Conservation (phyloP, 2,888 invertebrate genomes). For the Hyppa rectilinea region DNA sequence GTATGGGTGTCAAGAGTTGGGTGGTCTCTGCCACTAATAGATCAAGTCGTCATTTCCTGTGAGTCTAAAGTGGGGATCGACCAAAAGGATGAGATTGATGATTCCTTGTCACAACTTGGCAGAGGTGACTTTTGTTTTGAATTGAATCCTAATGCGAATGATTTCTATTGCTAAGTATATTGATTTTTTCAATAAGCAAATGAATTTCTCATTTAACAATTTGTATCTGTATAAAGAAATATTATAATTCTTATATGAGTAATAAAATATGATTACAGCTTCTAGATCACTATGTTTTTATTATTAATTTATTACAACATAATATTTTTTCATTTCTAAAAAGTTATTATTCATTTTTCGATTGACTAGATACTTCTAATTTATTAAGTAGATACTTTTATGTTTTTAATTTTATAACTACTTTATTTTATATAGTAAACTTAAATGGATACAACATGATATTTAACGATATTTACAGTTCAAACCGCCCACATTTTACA, state of each 20-base stretch:
- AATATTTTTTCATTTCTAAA: too few relatives aligned
- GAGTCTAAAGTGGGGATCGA: constrained; percentile 23
- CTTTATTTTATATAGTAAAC: background rate
- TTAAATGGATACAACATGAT: background rate
- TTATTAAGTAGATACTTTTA: too few relatives aligned
- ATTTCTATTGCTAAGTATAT: too few relatives aligned
- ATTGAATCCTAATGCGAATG: background rate
- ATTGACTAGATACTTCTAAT: too few relatives aligned
- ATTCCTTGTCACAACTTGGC: constrained; percentile 30
- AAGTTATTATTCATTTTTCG: too few relatives aligned
- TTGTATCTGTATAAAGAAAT: too few relatives aligned
- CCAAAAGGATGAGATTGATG: constrained; percentile 29
- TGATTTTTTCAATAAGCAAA: background rate
- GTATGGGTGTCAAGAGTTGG: constrained; percentile 36
- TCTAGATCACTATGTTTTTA: background rate
- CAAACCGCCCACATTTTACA: constrained; percentile 12
- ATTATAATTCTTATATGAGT: too few relatives aligned
- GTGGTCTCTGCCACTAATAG: constrained; percentile 55
- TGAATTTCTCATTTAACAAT: too few relatives aligned
- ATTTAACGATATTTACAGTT: constrained; percentile 23
- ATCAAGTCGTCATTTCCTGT: constrained; percentile 53
- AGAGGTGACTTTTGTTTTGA: background rate
- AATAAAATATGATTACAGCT: too few relatives aligned
- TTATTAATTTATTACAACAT: too few relatives aligned
- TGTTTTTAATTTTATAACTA: background rate